Evolutionary conservation across 2,888 invertebrate species (phyloP), one percentile per base, ranked within the genome.

Genomic region (Melikaiella ostensackeni): DNA sequence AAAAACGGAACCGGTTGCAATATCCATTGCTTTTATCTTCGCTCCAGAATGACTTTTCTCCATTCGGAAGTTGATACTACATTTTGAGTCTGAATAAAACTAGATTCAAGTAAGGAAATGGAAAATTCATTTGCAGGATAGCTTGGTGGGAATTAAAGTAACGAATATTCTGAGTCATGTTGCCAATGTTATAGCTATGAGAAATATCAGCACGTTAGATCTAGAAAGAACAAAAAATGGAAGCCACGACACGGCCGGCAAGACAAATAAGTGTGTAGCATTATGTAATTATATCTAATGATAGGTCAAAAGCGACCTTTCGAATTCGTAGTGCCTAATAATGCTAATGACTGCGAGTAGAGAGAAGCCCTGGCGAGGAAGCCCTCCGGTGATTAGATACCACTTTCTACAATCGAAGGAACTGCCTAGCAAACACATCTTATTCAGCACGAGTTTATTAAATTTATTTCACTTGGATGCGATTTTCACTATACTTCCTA

Each of bases 251-350:
- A 70, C 61, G 70, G 70, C 73, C 70, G 74, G 50, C 70, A 75
- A 73, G 75, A 77, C 63, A 74, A 76, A 75, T 75, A 59, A 70
- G 66, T 70, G 66, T 42, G 46, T 66, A 46, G 70, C 30, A 70
- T 70, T 46, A 70, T 70, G 70, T 70, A 70, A 70, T 70, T 70
- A 70, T n/a, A n/a, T 30, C 27, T 70, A 70, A 70, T 70, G 30
- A 70, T 70, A 50, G 70, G 70, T 50, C 50, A 50, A 50, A 50
- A 70, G 70, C 50, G 50, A 50, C 70, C 70, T 70, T 70, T 70
- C 33, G 50, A 33, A 70, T 70, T 70, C 70, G 33, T 55, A 30
- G 70, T 70, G 46, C 50, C 70, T 70, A 70, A 70, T 70, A 70
- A 64, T 64, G 24, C 64, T 64, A 64, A 64, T 64, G 50, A 70